phyloP scores from a whole-genome alignment of 2,113 vertebrate species.

The Labeo rohita region DNA sequence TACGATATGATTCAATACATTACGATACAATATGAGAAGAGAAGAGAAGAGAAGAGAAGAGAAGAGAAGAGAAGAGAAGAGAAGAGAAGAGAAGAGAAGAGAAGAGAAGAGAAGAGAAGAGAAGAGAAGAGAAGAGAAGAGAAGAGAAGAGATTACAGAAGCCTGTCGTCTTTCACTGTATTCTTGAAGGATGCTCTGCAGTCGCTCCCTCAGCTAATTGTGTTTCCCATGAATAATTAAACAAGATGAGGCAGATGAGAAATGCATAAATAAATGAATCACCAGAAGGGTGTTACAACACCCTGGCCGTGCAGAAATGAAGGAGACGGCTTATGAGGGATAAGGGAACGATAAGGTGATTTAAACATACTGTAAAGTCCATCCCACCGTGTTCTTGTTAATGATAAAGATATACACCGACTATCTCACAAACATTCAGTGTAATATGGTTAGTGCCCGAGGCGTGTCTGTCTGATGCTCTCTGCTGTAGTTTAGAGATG shows the following conservation, averaged over 20 bases:
- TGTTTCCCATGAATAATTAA: constrained; percentile 73
- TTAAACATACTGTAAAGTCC: background rate
- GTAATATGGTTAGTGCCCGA: background rate
- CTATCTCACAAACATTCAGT: background rate
- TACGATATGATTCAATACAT: no score
- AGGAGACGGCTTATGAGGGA: constrained; percentile 1
- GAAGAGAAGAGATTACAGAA: background rate
- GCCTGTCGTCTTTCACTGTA: background rate
- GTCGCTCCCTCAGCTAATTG: constrained; percentile 60
- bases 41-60: background rate
- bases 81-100: constrained; percentile 9
- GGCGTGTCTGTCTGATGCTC: background rate
- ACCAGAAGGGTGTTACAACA: constrained; percentile 23
- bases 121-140: constrained; percentile 11
- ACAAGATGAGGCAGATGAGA: constrained; percentile 56
- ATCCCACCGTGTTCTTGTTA: background rate
- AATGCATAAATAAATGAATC: constrained; percentile 71
- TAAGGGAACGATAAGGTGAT: background rate
- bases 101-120: constrained; percentile 14
- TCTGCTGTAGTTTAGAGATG: background rate
- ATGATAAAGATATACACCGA: background rate
- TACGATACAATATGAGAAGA: background rate
- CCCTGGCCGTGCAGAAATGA: constrained; percentile 39
- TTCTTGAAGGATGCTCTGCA: background rate
- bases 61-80: background rate